Evolutionary conservation across 2,888 invertebrate species (phyloP), one percentile per base, ranked within the genome.

Genomic region (Oligia latruncula): DNA sequence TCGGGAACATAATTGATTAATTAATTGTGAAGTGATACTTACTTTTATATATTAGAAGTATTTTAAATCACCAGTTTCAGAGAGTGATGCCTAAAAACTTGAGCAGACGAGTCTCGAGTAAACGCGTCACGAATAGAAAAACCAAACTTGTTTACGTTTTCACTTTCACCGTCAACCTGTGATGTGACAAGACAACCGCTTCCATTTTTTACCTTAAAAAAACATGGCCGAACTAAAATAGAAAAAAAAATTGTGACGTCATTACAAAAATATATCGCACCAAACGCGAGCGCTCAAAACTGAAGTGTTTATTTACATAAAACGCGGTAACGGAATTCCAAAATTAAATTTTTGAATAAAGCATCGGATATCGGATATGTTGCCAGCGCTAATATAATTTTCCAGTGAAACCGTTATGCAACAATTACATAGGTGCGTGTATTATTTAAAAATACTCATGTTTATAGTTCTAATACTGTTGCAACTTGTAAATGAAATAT

Each of bases 111-210:
- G 74, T 74, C 76, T 79, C 43, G 58, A 84, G 89, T 82, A 88
- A 90, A 87, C 78, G 71, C 71, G 68, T 82, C 81, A 80, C 74
- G 64, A 80, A 78, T 82, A 81, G 81, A 74, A 90, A 89, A 88
- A 87, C 70, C 83, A 83, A 85, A 85, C 81, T 55, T 62, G 82
- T 83, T 81, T 74, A 71, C 55, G 70, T 87, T 83, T 88, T 81
- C 82, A 88, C 90, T 90, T 88, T 90, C 81, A 46, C 71, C 60
- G 65, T 43, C 52, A 68, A 78, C 35, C 65, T 68, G 64, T 67
- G 64, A 74, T 64, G 58, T 82, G 71, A 74, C 60, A n/a, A n/a
- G 4, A 23, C 11, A 67, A 62, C 49, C 29, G 58, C 43, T 49
- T 64, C 67, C 1, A 13, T 43, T 66, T 66, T 66, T 11, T 49